Evolutionary conservation across 2,113 vertebrate species (phyloP), one percentile per base, ranked within the genome.

Genomic region (Peromyscus californicus): DNA sequence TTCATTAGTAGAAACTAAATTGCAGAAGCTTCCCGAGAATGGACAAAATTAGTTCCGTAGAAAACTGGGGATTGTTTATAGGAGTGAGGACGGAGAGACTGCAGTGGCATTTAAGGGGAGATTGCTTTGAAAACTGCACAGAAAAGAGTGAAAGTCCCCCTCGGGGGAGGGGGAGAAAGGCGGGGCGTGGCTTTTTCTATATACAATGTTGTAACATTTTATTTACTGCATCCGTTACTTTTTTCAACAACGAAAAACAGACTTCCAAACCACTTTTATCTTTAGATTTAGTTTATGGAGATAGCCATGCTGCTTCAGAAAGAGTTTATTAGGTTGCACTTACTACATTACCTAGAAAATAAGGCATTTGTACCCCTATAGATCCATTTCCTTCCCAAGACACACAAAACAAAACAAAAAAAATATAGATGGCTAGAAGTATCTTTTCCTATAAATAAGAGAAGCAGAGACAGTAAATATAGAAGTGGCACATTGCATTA

Each of bases 361-460:
- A 93, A 84, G 7, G 0, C 67, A 89, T 95, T 98, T 95, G 95
- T 91, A 87, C 87, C 69, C 96, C 97, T 97, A 89, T 93, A 93
- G 85, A 97, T 1, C n/a, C 75, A 98, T 61, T 54, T 69, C 36
- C 78, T 11, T 26, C 15, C 42, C 9, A 92, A 94, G 75, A n/a
- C 42, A 89, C 39, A 75, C 85, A 83, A 78, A 95, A 96, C 80
- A 89, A 95, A 97, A 7, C n/a, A 48, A 54, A 54, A 13, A 54
- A 97, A 89, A 96, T 90, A 96, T 22, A 95, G 95, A 93, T 86
- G 94, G 93, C 82, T 96, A 70, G 26, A 91, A 95, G 86, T 84
- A 93, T 97, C 93, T 98, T 89, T 89, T 45, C 89, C 97, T 98
- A 92, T 97, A 98, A 98, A 98, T 97, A 92, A 98, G 90, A 93